Evolutionary conservation across 2,797 vertebrate genomes (phyloP).

Genomic region (Arctocebus calabarensis): DNA sequence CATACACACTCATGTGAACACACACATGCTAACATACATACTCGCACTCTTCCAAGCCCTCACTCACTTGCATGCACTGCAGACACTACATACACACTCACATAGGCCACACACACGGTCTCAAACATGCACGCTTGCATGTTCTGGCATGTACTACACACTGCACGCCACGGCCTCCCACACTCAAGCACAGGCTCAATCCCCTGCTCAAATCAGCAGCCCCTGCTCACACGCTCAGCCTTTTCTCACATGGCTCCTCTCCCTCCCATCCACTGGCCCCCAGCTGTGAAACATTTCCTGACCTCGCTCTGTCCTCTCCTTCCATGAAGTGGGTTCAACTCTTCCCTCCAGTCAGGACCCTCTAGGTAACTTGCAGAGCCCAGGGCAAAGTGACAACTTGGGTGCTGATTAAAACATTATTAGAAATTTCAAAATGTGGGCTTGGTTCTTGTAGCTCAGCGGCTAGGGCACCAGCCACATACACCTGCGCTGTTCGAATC

Average conservation of each 20-base stretch:
- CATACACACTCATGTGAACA: not conserved
- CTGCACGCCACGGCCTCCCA: not conserved
- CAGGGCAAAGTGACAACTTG: not conserved
- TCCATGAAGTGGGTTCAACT: not conserved
- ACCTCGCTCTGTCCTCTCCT: not conserved
- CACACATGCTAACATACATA: not conserved
- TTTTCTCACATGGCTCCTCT: rapidly evolving
- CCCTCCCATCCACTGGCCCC: not conserved
- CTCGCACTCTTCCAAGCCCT: not conserved
- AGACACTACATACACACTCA: not conserved
- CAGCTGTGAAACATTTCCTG: not conserved
- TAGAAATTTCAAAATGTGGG: not conserved
- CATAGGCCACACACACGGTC: not conserved
- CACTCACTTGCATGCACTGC: not conserved
- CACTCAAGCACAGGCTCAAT: not conserved
- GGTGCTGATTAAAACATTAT: not conserved
- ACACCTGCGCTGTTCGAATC: too few species aligned
- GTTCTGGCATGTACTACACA: not conserved
- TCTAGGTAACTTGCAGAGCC: not conserved
- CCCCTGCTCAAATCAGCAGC: not conserved
- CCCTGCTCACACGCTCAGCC: not conserved
- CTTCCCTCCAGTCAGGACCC: not conserved
- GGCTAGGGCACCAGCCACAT: too few species aligned
- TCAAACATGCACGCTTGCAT: not conserved
- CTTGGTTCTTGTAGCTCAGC: not conserved